phyloP scores from a whole-genome alignment of 2,113 vertebrate species.

The Benitochromis conjunctus region DNA sequence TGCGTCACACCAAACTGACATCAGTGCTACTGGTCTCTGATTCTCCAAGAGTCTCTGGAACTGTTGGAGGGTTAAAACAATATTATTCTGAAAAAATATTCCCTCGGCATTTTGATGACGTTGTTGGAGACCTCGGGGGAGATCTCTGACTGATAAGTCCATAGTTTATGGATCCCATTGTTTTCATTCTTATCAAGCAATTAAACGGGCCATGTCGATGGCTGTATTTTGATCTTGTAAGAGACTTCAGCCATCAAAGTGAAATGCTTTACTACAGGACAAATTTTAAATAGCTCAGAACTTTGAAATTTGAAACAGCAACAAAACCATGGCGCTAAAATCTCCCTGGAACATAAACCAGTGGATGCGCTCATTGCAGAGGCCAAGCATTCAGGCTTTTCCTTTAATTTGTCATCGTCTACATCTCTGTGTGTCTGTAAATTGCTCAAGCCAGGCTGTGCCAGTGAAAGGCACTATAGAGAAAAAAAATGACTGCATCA shows the following conservation, averaged over 20 bases:
- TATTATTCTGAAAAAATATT: not conserved
- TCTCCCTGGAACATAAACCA: not conserved
- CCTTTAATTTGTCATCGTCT: not conserved
- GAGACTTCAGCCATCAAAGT: not conserved
- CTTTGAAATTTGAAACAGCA: not conserved
- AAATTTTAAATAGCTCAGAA: not conserved
- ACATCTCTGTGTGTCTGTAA: slow-evolving; percentile 17
- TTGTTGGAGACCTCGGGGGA: not conserved
- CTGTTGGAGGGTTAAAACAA: not conserved
- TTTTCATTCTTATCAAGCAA: not conserved
- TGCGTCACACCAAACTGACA: not conserved
- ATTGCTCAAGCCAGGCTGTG: slow-evolving; percentile 46
- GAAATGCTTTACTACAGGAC: not conserved
- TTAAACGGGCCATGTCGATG: not conserved
- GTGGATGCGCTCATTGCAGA: not conserved
- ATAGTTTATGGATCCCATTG: not conserved
- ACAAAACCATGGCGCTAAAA: not conserved
- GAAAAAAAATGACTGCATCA: slow-evolving; percentile 57
- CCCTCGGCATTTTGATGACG: not conserved
- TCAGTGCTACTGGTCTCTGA: not conserved
- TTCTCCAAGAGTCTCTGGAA: not conserved
- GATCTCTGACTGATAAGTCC: not conserved
- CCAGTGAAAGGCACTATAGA: slow-evolving; percentile 66
- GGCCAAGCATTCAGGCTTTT: not conserved
- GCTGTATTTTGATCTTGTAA: not conserved